These are phyloP conservation scores for Illadopsis cleaveri DNA, from an alignment of 2,113 vertebrate species.

Conservation along the genomic window DNA sequence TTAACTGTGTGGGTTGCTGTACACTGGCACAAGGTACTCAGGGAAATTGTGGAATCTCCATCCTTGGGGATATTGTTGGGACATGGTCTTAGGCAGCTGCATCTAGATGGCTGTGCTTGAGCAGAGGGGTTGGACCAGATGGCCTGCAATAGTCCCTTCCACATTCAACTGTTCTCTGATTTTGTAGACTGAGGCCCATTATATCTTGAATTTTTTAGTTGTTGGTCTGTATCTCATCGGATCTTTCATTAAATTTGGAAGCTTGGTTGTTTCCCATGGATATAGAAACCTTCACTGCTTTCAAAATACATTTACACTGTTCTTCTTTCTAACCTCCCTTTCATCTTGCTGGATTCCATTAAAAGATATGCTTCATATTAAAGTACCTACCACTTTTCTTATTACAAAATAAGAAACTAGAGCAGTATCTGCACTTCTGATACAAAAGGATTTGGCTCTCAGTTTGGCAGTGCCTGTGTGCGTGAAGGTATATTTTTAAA, in stretches of 20 bases:
- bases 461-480: background rate
- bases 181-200: background rate
- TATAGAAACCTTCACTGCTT: background rate
- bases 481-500: background rate
- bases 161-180: background rate
- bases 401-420: background rate
- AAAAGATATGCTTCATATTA: background rate
- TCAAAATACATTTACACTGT: background rate
- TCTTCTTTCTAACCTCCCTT: background rate
- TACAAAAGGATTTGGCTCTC: background rate
- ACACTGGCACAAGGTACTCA: background rate
- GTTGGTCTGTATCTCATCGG: background rate
- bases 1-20: background rate
- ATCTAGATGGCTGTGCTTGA: background rate
- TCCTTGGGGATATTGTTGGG: background rate
- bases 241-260: background rate
- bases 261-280: background rate
- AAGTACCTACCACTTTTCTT: background rate
- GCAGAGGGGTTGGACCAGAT: background rate
- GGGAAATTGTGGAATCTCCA: background rate
- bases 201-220: background rate
- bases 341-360: background rate
- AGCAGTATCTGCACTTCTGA: background rate
- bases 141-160: background rate
- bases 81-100: fast-evolving